These are phyloP conservation scores for Crenichthys baileyi DNA, from an alignment of 2,797 vertebrate genomes.

Conservation along the genomic window DNA sequence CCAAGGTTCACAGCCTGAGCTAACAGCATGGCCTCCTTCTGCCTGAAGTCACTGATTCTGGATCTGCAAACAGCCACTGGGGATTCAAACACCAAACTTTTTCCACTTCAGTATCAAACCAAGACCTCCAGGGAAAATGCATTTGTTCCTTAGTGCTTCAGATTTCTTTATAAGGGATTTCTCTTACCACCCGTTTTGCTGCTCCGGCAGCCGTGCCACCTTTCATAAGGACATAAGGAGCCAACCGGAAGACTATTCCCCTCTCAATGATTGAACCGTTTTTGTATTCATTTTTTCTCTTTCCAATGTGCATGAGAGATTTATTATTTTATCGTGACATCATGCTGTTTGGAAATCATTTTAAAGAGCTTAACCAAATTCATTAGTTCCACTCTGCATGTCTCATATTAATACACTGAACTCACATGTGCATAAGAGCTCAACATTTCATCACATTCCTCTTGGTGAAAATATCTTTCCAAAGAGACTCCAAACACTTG, in stretches of 20 bases:
- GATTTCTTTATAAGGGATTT: not conserved
- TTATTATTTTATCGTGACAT: conserved; percentile 58
- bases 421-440: conserved; percentile 72
- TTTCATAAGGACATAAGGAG: not conserved
- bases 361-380: conserved; percentile 65
- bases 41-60: conserved; percentile 39
- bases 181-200: not conserved
- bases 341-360: conserved; percentile 70
- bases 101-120: not conserved
- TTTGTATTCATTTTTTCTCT: conserved; percentile 23
- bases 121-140: not conserved
- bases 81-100: not conserved
- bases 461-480: conserved; percentile 31
- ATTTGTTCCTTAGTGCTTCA: not conserved
- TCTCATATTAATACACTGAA: conserved; percentile 42
- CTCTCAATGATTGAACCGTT: conserved; percentile 16
- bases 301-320: conserved; percentile 46
- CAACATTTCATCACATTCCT: conserved; percentile 59
- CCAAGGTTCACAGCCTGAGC: conserved; percentile 62
- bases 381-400: conserved; percentile 73
- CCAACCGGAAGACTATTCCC: not conserved
- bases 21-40: conserved; percentile 60
- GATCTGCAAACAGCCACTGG: conserved; percentile 33
- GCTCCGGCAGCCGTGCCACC: not conserved
- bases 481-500: conserved; percentile 29